These are phyloP conservation scores for Xerus inauris DNA, from an alignment of 2,113 vertebrate genomes.

Conservation along the genomic window DNA sequence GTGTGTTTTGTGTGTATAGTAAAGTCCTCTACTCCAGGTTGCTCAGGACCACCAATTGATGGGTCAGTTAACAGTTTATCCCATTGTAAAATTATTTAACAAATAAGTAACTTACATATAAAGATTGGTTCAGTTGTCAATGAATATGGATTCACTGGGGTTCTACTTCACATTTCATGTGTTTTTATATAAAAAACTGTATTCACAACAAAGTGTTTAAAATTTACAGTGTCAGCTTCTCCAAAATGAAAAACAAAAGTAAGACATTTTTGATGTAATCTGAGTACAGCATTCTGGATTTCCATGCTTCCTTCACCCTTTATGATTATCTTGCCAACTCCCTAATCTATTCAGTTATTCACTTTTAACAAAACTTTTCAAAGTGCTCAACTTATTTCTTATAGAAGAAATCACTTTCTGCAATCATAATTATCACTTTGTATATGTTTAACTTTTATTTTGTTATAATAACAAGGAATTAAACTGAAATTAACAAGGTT, in stretches of 20 bases:
- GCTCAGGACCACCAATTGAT: neutral
- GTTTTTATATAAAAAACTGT: neutral
- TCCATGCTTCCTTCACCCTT: neutral
- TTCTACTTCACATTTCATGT: neutral
- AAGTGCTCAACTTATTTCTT: neutral
- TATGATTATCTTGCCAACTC: neutral
- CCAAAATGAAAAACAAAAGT: neutral
- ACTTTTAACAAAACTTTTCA: neutral
- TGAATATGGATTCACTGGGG: neutral
- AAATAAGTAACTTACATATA: neutral
- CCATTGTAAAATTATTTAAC: slow-evolving; percentile 14
- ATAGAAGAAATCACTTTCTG: neutral
- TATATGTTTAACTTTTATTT: neutral
- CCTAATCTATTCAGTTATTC: neutral
- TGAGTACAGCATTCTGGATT: neutral
- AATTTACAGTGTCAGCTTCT: neutral
- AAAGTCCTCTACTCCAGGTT: neutral
- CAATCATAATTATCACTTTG: neutral
- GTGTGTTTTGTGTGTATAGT: too few relatives aligned
- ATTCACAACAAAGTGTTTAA: neutral
- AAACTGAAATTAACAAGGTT: neutral
- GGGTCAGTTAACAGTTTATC: neutral
- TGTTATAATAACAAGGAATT: neutral
- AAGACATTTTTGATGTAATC: neutral
- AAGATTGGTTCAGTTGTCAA: neutral